phyloP scores from a whole-genome alignment of 2,797 vertebrate genomes.

The Dryobates pubescens region DNA sequence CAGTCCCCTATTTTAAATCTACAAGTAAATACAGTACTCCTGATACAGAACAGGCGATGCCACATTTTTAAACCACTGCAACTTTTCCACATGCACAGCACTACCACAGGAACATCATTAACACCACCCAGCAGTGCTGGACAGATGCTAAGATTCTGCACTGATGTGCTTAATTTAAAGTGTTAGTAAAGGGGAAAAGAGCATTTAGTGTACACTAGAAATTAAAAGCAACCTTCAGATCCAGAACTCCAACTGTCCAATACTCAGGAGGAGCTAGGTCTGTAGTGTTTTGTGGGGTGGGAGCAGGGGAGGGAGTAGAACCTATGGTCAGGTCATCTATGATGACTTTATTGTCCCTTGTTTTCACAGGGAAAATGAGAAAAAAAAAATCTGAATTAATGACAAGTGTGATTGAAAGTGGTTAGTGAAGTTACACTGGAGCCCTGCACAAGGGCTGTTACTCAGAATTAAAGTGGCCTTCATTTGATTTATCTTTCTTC shows the following conservation, averaged over 20 bases:
- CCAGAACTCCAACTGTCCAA: background rate
- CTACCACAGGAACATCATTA: background rate
- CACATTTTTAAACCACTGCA: conserved; percentile 17
- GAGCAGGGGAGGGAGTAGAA: background rate
- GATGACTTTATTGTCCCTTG: background rate
- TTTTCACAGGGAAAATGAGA: conserved; percentile 13
- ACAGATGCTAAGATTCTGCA: background rate
- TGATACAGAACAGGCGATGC: conserved; percentile 41
- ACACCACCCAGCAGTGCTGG: background rate
- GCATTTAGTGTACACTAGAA: background rate
- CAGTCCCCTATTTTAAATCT: conserved; percentile 54
- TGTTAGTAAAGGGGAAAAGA: background rate
- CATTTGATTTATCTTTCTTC: conserved; percentile 41
- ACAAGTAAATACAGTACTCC: conserved; percentile 52
- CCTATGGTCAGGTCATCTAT: background rate
- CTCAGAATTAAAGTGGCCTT: conserved; percentile 8
- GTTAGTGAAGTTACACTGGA: background rate
- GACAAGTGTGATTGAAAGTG: background rate
- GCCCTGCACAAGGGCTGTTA: background rate
- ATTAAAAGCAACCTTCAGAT: background rate
- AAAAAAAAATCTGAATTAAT: conserved; percentile 7
- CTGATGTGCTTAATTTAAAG: background rate
- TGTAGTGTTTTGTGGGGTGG: fast-evolving
- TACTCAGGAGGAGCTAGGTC: background rate
- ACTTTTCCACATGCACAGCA: background rate